These are phyloP conservation scores for Phalacrocorax pelagicus DNA, from an alignment of 2,113 vertebrate genomes.

Conservation along the genomic window DNA sequence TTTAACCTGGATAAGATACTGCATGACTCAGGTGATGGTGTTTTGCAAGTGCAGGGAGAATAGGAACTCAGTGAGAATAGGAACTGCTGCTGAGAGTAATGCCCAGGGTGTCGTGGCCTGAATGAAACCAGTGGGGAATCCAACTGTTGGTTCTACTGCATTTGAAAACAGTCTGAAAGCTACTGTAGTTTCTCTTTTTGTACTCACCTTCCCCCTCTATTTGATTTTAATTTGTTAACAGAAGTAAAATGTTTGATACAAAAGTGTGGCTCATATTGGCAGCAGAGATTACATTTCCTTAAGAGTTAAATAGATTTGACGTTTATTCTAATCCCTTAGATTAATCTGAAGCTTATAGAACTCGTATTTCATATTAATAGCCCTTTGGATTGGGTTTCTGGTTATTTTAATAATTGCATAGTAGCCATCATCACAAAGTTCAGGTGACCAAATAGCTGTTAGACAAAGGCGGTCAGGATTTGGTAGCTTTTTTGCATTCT, in stretches of 20 bases:
- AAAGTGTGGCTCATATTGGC: background rate
- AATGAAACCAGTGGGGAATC: background rate
- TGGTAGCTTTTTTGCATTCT: background rate
- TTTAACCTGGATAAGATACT: slow-evolving; percentile 2
- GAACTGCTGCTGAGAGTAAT: background rate
- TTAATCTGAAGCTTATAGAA: background rate
- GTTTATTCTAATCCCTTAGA: background rate
- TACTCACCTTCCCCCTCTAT: background rate
- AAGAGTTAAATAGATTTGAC: background rate
- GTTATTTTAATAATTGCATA: background rate
- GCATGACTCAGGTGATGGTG: background rate
- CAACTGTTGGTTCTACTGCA: background rate
- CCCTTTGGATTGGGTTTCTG: background rate
- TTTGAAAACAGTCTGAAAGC: background rate
- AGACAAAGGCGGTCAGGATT: background rate
- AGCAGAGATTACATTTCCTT: background rate
- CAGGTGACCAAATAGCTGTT: background rate
- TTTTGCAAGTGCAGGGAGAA: background rate
- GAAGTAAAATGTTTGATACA: background rate
- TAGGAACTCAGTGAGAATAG: background rate
- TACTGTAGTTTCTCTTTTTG: background rate
- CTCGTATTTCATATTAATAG: background rate
- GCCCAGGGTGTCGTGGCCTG: background rate
- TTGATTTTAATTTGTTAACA: background rate
- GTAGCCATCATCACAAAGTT: background rate